Evolutionary conservation across 2,113 vertebrate genomes (phyloP).

Genomic region (Petrocephalus zakoni): DNA sequence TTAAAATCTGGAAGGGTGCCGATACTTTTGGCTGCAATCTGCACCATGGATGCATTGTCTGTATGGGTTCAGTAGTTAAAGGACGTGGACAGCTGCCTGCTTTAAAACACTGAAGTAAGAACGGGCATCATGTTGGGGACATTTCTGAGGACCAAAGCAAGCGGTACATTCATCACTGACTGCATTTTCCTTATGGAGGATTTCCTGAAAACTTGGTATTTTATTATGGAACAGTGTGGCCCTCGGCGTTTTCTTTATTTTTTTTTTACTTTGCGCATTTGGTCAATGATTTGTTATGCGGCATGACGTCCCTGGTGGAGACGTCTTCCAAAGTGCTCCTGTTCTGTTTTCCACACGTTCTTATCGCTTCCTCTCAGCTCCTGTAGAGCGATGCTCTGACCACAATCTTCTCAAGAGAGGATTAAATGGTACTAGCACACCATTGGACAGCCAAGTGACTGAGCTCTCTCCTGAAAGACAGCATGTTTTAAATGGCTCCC

Average conservation of each 20-base stretch:
- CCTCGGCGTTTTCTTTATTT: neutral
- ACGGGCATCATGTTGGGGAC: neutral
- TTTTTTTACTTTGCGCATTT: neutral
- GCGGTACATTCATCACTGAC: neutral
- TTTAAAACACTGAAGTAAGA: neutral
- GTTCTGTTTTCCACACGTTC: neutral
- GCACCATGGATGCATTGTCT: neutral
- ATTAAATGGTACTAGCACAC: neutral
- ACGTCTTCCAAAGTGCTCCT: neutral
- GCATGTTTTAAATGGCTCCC: neutral
- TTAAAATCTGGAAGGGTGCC: neutral
- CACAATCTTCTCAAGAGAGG: neutral
- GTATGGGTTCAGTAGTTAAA: neutral
- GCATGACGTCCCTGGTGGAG: neutral
- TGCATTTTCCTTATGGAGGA: neutral
- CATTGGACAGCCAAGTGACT: neutral
- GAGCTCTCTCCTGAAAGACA: neutral
- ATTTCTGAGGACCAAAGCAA: neutral
- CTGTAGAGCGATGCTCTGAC: neutral
- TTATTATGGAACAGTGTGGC: neutral
- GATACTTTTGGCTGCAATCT: neutral
- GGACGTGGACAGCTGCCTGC: neutral
- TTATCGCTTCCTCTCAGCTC: neutral
- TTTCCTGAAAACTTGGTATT: neutral
- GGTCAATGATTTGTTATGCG: neutral